Conservation (phyloP, 1,140 invertebrate genomes). For the Hylyphantes graminicola region DNA sequence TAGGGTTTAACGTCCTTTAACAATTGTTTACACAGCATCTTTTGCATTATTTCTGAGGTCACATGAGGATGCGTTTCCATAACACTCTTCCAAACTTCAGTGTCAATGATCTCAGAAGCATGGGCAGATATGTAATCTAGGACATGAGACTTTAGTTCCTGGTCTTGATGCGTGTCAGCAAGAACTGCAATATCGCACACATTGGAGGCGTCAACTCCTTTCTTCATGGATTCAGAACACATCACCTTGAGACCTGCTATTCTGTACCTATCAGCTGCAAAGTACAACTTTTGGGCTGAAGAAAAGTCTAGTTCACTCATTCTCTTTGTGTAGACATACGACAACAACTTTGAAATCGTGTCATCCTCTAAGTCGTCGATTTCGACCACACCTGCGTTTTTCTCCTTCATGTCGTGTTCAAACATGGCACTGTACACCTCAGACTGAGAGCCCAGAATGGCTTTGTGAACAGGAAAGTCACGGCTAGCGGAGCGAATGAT, state of each 20-base stretch:
- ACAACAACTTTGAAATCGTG: slow-evolving; percentile 30
- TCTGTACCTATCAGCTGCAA: slow-evolving; percentile 70
- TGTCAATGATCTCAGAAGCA: neutral
- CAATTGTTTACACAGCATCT: too few relatives aligned
- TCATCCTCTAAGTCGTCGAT: slow-evolving; percentile 45
- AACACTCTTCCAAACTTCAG: neutral
- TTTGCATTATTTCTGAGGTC: neutral
- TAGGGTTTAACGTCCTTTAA: too few relatives aligned
- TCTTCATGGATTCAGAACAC: slow-evolving; percentile 4
- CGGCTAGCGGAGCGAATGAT: slow-evolving; percentile 63
- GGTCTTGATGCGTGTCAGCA: slow-evolving; percentile 8
- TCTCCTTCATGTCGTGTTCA: slow-evolving; percentile 71
- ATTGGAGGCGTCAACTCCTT: neutral
- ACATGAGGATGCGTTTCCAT: neutral
- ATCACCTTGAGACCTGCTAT: neutral
- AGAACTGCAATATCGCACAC: slow-evolving; percentile 7
- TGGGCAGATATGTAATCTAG: slow-evolving; percentile 2
- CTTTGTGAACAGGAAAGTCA: slow-evolving; percentile 65
- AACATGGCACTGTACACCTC: slow-evolving; percentile 68
- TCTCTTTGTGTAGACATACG: slow-evolving; percentile 22
- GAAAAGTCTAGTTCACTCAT: neutral
- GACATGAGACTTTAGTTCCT: neutral
- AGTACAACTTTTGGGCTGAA: slow-evolving; percentile 66
- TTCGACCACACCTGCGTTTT: slow-evolving; percentile 59
- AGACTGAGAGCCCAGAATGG: slow-evolving; percentile 66